phyloP scores from a whole-genome alignment of 2,888 invertebrate genomes.

The Phaonia tiefii region DNA sequence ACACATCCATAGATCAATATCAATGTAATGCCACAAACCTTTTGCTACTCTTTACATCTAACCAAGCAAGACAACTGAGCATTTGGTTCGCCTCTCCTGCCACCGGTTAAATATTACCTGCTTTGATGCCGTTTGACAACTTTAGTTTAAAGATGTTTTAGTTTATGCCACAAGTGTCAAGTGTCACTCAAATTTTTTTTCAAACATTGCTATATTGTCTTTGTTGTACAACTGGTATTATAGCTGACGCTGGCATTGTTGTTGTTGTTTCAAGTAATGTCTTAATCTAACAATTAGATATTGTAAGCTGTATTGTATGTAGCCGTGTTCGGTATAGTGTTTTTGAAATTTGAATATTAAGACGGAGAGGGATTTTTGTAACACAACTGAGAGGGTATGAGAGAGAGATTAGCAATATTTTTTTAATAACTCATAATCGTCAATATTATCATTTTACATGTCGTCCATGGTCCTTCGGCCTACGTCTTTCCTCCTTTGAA shows the following conservation, averaged over 20 bases:
- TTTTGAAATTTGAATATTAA: constrained; percentile 64
- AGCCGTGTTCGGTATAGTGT: constrained; percentile 49
- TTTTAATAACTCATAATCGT: constrained; percentile 63
- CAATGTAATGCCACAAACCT: constrained; percentile 55
- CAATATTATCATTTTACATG: constrained; percentile 30
- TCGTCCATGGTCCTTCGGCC: not conserved
- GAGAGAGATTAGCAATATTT: constrained; percentile 64
- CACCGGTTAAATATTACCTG: constrained; percentile 53
- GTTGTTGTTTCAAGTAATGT: constrained; percentile 32
- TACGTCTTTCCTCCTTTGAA: not conserved
- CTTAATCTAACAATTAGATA: constrained; percentile 62
- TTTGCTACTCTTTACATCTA: constrained; percentile 51
- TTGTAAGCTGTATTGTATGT: constrained; percentile 33
- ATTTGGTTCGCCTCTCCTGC: not conserved
- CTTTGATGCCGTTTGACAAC: constrained; percentile 17
- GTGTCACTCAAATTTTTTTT: constrained; percentile 60
- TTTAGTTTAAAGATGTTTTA: no score
- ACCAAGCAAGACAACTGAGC: constrained; percentile 13
- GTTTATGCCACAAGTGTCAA: constrained; percentile 58
- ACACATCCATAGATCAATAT: constrained; percentile 62
- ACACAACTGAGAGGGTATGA: not conserved
- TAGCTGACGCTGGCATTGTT: not conserved
- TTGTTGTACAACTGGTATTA: constrained; percentile 34
- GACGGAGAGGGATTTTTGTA: constrained; percentile 1
- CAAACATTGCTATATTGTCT: constrained; percentile 40